A percentile compares a stretch with the other conserved stretches of the same genome.
Evolutionary conservation across 2,113 vertebrate species (phyloP).

Genomic region (Melanerpes formicivorus): DNA sequence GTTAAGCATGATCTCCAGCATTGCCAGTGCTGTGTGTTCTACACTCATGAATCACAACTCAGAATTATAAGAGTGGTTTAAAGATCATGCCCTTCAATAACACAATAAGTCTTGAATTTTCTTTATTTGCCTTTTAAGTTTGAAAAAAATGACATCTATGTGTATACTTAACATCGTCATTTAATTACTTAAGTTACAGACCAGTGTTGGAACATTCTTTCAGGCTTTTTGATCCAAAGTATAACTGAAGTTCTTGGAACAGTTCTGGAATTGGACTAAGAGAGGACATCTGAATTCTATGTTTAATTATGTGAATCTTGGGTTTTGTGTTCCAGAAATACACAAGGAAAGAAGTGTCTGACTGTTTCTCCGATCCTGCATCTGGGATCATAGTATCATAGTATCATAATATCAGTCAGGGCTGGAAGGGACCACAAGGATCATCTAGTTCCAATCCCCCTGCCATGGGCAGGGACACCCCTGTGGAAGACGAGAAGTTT

Average conservation of each 20-base stretch:
- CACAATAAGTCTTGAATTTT: accelerated
- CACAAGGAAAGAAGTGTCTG: background rate
- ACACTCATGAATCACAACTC: background rate
- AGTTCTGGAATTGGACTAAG: background rate
- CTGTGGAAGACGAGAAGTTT: no score
- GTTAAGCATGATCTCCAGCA: background rate
- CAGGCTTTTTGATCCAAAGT: background rate
- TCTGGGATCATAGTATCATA: no score
- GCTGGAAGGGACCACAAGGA: no score
- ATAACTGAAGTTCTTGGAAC: background rate
- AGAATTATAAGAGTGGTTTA: background rate
- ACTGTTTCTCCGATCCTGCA: background rate
- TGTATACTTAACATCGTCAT: background rate
- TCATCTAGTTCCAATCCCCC: no score
- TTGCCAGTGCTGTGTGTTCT: background rate
- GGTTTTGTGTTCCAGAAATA: background rate
- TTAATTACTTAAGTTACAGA: background rate
- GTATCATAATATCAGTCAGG: no score
- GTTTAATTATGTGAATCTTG: background rate
- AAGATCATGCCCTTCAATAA: background rate
- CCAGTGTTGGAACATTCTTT: background rate
- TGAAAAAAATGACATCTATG: background rate
- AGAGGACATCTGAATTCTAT: background rate
- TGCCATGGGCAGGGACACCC: no score
- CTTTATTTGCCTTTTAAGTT: background rate